A percentile compares a stretch with the other conserved stretches of the same genome.
phyloP scores from a whole-genome alignment of 2,113 vertebrate species.

The Myodes glareolus region DNA sequence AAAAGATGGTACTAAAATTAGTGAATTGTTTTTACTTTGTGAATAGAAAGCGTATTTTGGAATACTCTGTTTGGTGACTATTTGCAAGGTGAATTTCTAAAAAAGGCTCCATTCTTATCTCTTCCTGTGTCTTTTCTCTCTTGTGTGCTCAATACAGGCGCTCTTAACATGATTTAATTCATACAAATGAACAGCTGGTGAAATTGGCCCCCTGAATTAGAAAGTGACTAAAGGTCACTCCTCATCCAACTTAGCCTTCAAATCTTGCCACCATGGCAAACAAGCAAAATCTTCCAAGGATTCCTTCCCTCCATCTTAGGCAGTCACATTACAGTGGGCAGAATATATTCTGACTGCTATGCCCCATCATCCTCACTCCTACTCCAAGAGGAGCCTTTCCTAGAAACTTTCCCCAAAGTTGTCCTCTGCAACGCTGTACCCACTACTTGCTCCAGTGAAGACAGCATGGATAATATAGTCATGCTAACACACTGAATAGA shows the following conservation, averaged over 20 bases:
- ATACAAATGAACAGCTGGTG: background rate
- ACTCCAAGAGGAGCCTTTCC: background rate
- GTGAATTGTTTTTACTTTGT: background rate
- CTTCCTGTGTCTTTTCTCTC: background rate
- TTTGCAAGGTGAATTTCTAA: background rate
- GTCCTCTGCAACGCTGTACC: background rate
- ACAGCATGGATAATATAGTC: background rate
- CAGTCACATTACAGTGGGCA: background rate
- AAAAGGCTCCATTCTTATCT: background rate
- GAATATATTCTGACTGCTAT: background rate
- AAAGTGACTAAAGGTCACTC: background rate
- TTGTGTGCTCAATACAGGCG: background rate
- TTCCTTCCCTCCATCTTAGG: background rate
- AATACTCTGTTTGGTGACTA: background rate
- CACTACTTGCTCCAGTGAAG: background rate
- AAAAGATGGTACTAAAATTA: background rate
- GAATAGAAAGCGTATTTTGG: background rate
- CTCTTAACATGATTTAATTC: background rate
- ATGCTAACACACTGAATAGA: fast-evolving
- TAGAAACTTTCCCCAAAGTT: background rate
- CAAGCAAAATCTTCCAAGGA: background rate
- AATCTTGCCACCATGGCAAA: background rate
- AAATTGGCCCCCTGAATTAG: background rate
- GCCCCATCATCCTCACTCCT: background rate
- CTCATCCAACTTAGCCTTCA: background rate